A percentile compares a stretch with the other conserved stretches of the same genome.
Conservation (phyloP, 1,140 invertebrate species). For the Rhizoglyphus robini region DNA sequence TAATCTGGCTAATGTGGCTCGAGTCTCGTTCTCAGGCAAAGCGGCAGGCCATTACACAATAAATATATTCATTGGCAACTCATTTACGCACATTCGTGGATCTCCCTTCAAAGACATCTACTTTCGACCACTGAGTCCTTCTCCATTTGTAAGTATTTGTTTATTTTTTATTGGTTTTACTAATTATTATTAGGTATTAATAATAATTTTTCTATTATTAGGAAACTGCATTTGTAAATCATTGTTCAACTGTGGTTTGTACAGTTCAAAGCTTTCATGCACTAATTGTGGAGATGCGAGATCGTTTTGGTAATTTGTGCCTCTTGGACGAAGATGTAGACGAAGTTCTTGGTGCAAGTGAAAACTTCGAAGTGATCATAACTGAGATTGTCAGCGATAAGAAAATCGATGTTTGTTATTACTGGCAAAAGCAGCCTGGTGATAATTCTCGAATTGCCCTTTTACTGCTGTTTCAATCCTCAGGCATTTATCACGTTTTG, state of each 20-base stretch:
- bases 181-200: no score
- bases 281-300: constrained; percentile 69
- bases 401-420: constrained; percentile 42
- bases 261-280: constrained; percentile 57
- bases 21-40: constrained; percentile 77
- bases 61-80: constrained; percentile 59
- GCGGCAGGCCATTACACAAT: constrained; percentile 75
- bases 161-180: neutral
- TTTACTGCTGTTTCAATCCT: constrained; percentile 49
- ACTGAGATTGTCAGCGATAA: constrained; percentile 34
- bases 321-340: constrained; percentile 22
- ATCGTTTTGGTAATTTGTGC: constrained; percentile 75
- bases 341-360: constrained; percentile 43
- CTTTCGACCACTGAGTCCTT: constrained; percentile 12
- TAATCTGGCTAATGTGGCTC: constrained; percentile 61
- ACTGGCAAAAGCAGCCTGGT: constrained; percentile 46
- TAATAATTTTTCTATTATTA: constrained; percentile 63
- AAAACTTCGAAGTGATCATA: constrained; percentile 42
- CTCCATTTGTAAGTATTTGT: neutral
- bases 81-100: constrained; percentile 43
- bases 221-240: constrained; percentile 66
- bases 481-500: constrained; percentile 65
- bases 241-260: constrained; percentile 71
- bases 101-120: constrained; percentile 43
- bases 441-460: constrained; percentile 47